Evolutionary conservation across 92 coral and sea anemone genomes (phyloP), one percentile per base, ranked within the genome.

Genomic region (Palythoa caribaeorum): DNA sequence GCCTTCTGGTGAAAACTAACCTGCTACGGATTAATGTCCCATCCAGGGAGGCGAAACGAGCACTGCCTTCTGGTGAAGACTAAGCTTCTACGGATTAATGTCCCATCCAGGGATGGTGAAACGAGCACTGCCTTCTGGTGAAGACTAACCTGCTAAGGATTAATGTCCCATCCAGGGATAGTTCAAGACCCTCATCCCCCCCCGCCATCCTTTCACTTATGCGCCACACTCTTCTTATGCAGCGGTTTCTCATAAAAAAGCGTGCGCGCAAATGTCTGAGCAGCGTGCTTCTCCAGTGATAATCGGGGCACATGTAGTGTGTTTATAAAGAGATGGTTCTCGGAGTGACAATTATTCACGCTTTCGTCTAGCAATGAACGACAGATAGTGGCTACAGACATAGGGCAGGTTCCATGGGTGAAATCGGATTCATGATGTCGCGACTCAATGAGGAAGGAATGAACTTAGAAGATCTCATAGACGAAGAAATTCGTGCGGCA

Each of bases 371-470:
- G 47, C 20, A 81, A 65, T 81, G 75, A 81, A 66, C 39, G n/a
- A 38, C 57, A 40, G 75, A 81, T 81, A 65, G 62, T 54, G 21
- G 80, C 37, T 9, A 3, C 39, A 51, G 35, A 54, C 13, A 52
- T 14, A 70, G 20, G 0, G 19, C 38, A 57, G 92, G 78, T 87
- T 93, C 92, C 90, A 95, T 95, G 98, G 98, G 98, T 94, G 98
- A 95, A 90, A 95, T 95, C 51, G 98, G 98, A 76, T 88, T 91
- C 8, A 95, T 95, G 95, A 89, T 93, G 86, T 93, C 96, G 38
- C 84, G 98, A 90, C 86, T 95, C 71, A 94, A 95, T 73, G 86
- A 95, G 54, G 98, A 91, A 86, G 96, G 96, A 36, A 79, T 91
- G 54, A 94, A 91, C 87, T 68, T 95, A 75, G 96, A 95, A 48